A percentile compares a stretch with the other conserved stretches of the same genome.
phyloP scores from a whole-genome alignment of 2,888 invertebrate species.

The Ennomos quercinarius region DNA sequence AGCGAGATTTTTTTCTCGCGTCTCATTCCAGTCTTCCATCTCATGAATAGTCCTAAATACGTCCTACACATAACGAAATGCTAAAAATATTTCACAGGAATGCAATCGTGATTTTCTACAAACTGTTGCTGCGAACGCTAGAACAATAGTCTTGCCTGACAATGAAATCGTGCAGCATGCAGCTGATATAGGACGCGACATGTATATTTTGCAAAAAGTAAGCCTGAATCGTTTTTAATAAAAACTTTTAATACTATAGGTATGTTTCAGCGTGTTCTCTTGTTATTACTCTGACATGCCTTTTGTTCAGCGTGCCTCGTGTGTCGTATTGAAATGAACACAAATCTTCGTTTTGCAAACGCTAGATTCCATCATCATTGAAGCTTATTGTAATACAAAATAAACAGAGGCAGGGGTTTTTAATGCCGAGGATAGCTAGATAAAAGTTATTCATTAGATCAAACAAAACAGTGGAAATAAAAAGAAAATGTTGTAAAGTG shows the following conservation, averaged over 20 bases:
- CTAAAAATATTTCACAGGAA: conserved; percentile 53
- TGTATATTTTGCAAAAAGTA: conserved; percentile 79
- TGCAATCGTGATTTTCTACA: conserved; percentile 74
- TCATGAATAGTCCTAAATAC: conserved; percentile 24
- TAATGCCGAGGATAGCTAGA: too few species aligned
- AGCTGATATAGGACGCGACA: conserved; percentile 77
- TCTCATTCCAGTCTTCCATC: background rate
- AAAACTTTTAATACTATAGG: conserved; percentile 15
- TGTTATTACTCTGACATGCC: conserved; percentile 4
- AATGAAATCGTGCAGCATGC: conserved; percentile 79
- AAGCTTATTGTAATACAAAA: too few species aligned
- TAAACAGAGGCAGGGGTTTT: too few species aligned
- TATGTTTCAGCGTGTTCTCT: background rate
- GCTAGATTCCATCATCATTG: too few species aligned
- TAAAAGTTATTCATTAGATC: too few species aligned
- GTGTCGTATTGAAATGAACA: too few species aligned
- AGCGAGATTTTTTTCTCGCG: conserved; percentile 1
- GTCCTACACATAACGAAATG: conserved; percentile 20
- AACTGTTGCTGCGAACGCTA: conserved; percentile 72
- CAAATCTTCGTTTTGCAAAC: too few species aligned
- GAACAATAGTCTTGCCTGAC: conserved; percentile 73
- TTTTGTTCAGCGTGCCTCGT: too few species aligned
- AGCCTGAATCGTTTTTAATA: conserved; percentile 10
- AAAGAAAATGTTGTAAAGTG: too few species aligned
- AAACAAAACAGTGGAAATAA: too few species aligned